Conservation (phyloP, 2,888 invertebrate species). For the Bombylius discolor region DNA sequence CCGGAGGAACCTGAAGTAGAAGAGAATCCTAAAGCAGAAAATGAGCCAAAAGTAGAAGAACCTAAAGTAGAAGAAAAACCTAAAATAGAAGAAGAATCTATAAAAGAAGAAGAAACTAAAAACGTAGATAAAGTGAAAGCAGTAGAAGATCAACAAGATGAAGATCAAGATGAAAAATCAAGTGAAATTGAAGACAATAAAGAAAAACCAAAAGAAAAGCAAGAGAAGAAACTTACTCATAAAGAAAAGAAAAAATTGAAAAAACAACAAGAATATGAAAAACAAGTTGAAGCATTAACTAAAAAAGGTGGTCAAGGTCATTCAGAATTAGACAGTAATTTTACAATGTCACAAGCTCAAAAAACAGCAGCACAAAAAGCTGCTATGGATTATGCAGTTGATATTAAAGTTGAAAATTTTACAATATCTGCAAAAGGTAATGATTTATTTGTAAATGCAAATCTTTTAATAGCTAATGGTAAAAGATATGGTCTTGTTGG, state of each 20-base stretch:
- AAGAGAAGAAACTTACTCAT: constrained; percentile 68
- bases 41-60: constrained; percentile 20
- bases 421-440: constrained; percentile 96
- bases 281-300: constrained; percentile 70
- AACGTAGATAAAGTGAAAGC: not conserved
- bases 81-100: constrained; percentile 14
- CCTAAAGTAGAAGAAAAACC: constrained; percentile 9
- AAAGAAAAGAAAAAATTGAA: constrained; percentile 87
- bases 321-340: constrained; percentile 83
- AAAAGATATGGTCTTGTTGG: constrained; percentile 95
- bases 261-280: constrained; percentile 78
- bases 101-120: not conserved
- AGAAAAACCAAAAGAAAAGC: constrained; percentile 4
- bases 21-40: constrained; percentile 22
- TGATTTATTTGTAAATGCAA: constrained; percentile 92
- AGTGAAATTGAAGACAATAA: constrained; percentile 8
- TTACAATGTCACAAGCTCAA: constrained; percentile 79
- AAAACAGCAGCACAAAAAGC: constrained; percentile 62
- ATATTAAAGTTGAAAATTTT: constrained; percentile 97
- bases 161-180: not conserved
- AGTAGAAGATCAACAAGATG: not conserved
- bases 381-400: constrained; percentile 82
- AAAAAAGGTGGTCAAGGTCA: constrained; percentile 82
- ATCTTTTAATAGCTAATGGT: constrained; percentile 81
- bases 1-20: constrained; percentile 18